Evolutionary conservation across 2,888 invertebrate species (phyloP), one percentile per base, ranked within the genome.

Genomic region (Cerastoderma edule): DNA sequence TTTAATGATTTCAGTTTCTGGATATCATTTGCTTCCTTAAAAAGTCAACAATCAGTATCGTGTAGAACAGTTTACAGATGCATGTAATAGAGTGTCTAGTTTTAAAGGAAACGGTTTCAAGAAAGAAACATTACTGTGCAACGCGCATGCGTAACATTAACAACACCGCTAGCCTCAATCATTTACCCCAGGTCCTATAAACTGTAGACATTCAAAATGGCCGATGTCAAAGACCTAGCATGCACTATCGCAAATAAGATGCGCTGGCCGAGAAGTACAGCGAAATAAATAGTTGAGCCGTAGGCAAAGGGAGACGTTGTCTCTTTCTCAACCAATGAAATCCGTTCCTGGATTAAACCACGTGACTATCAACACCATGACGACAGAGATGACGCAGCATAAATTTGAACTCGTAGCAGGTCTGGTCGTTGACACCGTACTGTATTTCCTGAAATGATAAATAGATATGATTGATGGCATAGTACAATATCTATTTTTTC

Each of bases 311-410:
- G 22, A 32, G 32, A 28, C n/a, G 22, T 24, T 66, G 2, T 57
- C 19, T 1, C 27, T 56, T 22, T 35, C 22, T 75, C 77, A 77
- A n/a, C 77, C 77, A 67, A 77, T 77, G 70, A 73, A 77, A 69
- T 70, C 73, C 5, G 63, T 32, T 35, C 53, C 54, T 66, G 67
- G 35, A 60, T 67, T 53, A 69, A 69, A 69, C 54, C 77, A 72
- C 70, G 73, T 73, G 32, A 71, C 39, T 28, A 64, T 24, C 35
- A 74, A 39, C 13, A 71, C 50, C 54, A 78, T 74, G 10, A 78
- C 53, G 28, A 78, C 64, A 56, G 78, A 78, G 13, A 78, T 74
- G 57, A 71, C 68, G 57, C 78, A 78, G 46, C 78, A 78, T n/a
- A 56, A 60, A 50, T 65, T 67, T 28, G 74, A 56, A 33, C 57